phyloP scores from a whole-genome alignment of 1,140 invertebrate genomes.

The Aphis gossypii region DNA sequence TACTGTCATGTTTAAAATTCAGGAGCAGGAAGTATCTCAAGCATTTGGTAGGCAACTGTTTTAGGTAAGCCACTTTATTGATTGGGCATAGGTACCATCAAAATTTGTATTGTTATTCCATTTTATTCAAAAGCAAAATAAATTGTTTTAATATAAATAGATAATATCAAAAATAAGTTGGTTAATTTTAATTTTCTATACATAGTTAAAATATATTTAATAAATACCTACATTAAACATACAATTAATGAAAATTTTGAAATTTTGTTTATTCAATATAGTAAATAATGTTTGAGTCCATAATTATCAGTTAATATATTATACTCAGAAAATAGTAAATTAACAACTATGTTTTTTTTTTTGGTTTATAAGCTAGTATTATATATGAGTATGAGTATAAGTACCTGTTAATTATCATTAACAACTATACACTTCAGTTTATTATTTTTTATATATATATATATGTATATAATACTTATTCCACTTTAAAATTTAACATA shows the following conservation, averaged over 20 bases:
- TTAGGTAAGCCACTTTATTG: neutral
- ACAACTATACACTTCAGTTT: neutral
- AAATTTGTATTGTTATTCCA: neutral
- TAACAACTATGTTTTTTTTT: neutral
- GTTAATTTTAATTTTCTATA: neutral
- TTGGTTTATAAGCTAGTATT: neutral
- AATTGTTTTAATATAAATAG: no score
- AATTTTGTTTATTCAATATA: neutral
- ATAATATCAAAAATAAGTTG: no score
- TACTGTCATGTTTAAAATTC: constrained; percentile 1
- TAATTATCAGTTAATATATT: neutral
- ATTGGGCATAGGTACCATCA: neutral
- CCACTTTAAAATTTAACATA: neutral
- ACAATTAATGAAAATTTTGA: neutral
- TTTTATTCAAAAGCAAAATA: neutral
- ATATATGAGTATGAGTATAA: neutral
- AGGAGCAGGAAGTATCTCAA: neutral
- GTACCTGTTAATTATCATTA: neutral
- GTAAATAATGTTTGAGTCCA: neutral
- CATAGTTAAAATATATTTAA: neutral
- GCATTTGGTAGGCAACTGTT: neutral
- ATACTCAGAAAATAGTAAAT: neutral
- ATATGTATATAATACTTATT: neutral
- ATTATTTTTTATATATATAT: neutral
- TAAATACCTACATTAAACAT: neutral